A percentile compares a stretch with the other conserved stretches of the same genome.
These are phyloP conservation scores for Melanotaenia boesemani DNA, from an alignment of 2,797 vertebrate species.

Conservation along the genomic window DNA sequence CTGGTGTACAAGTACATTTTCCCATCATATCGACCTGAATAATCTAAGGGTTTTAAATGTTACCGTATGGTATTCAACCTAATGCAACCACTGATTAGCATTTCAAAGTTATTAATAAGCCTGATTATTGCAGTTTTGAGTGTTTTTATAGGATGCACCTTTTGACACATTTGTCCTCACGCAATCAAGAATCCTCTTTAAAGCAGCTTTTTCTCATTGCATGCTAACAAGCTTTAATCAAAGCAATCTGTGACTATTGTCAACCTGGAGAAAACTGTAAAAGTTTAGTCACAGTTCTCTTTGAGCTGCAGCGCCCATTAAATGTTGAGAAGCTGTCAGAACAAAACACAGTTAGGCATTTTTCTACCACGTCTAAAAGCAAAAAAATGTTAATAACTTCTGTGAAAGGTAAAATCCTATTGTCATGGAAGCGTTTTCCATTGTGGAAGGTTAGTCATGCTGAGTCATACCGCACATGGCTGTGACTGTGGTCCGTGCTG, in stretches of 20 bases:
- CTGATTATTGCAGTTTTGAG: conserved; percentile 3
- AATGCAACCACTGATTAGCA: background rate
- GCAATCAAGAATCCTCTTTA: background rate
- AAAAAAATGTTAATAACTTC: background rate
- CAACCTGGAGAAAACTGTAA: background rate
- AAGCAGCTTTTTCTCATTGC: background rate
- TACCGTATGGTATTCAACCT: background rate
- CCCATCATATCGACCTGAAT: background rate
- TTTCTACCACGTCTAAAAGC: background rate
- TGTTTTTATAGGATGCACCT: conserved; percentile 6
- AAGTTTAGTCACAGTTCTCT: background rate
- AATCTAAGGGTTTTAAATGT: conserved; percentile 7
- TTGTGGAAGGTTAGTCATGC: background rate
- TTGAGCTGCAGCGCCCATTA: background rate
- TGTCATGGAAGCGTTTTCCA: background rate
- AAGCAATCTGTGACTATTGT: background rate
- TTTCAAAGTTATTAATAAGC: conserved; percentile 18
- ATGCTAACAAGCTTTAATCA: conserved; percentile 4
- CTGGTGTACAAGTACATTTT: background rate
- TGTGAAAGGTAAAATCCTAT: conserved; percentile 4
- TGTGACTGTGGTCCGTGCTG: background rate
- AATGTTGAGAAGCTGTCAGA: background rate
- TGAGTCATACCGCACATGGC: background rate
- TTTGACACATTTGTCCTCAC: background rate
- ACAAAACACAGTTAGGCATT: background rate